A percentile compares a stretch with the other conserved stretches of the same genome.
Evolutionary conservation across 1,140 invertebrate species (phyloP).

Genomic region (Potamilus streckersoni): DNA sequence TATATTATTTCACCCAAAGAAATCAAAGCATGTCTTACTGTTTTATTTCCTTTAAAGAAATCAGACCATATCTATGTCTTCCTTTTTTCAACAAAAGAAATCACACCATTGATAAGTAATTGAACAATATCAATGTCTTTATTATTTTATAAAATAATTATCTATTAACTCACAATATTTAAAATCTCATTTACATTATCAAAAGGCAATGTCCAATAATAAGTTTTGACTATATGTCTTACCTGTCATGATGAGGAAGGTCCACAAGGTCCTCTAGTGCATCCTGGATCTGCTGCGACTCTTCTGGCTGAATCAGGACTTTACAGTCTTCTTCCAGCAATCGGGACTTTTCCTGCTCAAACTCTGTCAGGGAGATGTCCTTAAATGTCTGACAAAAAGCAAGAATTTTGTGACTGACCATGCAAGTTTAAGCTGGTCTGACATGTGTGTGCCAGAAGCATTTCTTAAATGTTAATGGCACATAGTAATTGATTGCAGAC

Average conservation of each 20-base stretch:
- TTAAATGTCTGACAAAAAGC: conserved; percentile 60
- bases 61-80: too few relatives aligned
- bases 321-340: conserved; percentile 26
- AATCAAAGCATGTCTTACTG: too few relatives aligned
- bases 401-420: neutral
- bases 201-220: too few relatives aligned
- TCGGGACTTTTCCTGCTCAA: conserved; percentile 53
- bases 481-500: too few relatives aligned
- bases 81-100: too few relatives aligned
- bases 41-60: too few relatives aligned
- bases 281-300: conserved; percentile 51
- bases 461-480: neutral
- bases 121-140: too few relatives aligned
- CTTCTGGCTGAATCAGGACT: conserved; percentile 37
- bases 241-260: conserved; percentile 62
- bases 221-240: neutral
- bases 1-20: too few relatives aligned
- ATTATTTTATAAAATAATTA: too few relatives aligned
- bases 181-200: too few relatives aligned
- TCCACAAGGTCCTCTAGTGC: conserved; percentile 54
- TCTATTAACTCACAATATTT: too few relatives aligned
- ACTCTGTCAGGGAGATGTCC: conserved; percentile 64
- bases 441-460: neutral
- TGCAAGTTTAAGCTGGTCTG: neutral
- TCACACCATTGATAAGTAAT: too few relatives aligned